A percentile compares a stretch with the other conserved stretches of the same genome.
These are phyloP conservation scores for Amphimallon solstitiale DNA, from an alignment of 2,888 invertebrate genomes.

Conservation along the genomic window DNA sequence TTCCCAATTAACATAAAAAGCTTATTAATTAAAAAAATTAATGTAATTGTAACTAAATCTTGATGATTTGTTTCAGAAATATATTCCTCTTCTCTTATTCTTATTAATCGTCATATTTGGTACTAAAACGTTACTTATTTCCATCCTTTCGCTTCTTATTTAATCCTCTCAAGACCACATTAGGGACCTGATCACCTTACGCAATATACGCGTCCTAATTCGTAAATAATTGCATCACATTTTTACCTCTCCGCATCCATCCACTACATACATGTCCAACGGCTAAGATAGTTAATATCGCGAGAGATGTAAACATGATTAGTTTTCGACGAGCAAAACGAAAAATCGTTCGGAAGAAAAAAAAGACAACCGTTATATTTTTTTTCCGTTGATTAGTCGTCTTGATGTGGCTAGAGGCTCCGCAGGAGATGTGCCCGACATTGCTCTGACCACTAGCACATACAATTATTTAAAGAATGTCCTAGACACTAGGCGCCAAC, in stretches of 20 bases:
- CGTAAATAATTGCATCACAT: constrained; percentile 10
- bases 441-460: not conserved
- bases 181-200: not conserved
- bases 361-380: constrained; percentile 7
- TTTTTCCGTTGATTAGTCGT: not conserved
- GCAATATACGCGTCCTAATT: constrained; percentile 5
- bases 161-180: too few species aligned
- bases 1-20: too few species aligned
- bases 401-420: not conserved
- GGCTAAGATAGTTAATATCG: not conserved
- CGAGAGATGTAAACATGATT: not conserved
- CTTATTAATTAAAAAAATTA: too few species aligned
- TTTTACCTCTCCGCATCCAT: not conserved
- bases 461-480: not conserved
- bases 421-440: not conserved
- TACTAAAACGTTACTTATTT: too few species aligned
- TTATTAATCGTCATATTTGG: too few species aligned
- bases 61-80: too few species aligned
- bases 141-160: too few species aligned
- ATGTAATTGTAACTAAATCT: too few species aligned
- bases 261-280: not conserved
- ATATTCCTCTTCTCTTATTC: too few species aligned
- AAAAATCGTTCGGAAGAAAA: not conserved
- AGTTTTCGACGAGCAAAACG: not conserved
- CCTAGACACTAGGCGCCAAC: not conserved